Evolutionary conservation across 1,140 invertebrate species (phyloP), one percentile per base, ranked within the genome.

Genomic region (Drosophila sucinea): DNA sequence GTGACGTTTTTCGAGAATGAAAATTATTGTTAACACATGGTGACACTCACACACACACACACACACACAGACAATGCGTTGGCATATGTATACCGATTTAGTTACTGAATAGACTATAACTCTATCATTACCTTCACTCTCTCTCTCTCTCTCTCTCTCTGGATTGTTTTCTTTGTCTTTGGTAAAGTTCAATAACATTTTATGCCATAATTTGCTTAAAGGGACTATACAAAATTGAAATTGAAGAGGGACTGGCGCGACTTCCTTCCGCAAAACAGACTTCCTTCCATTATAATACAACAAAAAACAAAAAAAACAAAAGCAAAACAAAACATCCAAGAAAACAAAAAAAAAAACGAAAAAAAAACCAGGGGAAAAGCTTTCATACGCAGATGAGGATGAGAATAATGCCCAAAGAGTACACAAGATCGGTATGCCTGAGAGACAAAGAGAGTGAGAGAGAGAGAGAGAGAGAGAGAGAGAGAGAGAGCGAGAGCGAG

Each of bases 21-120:
- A 69, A 71, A 68, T 79, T 74, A 86, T 81, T 86, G 82, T 70
- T 71, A 78, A 86, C 81, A 85, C 63, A 86, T 86, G 82, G 70
- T 38, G 35, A 3, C 8, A 10, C 17, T 17, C 17, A 38, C 10
- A 1, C 8, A 38, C 8, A 38, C 69, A 73, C 17, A 38, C 10
- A 1, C 8, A 38, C 8, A 38, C 69, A 73, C 30, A 61, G 81
- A 74, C 81, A 64, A 25, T 60, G 77, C 75, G 71, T 74, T 77
- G 75, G 71, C 79, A 81, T 81, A 47, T 67, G 62, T 27, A 40
- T 51, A 27, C 44, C 7, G 11, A 51, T 47, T 23, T 4, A 51
- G 6, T n/a, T 25, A 51, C 25, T 44, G 40, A 44, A 44, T 51
- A 27, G n/a, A 23, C 17, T 23, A 23, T 47, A 47, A 47, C 17